These are phyloP conservation scores for Vulpes ferrilata DNA, from an alignment of 2,113 vertebrate species.

Conservation along the genomic window DNA sequence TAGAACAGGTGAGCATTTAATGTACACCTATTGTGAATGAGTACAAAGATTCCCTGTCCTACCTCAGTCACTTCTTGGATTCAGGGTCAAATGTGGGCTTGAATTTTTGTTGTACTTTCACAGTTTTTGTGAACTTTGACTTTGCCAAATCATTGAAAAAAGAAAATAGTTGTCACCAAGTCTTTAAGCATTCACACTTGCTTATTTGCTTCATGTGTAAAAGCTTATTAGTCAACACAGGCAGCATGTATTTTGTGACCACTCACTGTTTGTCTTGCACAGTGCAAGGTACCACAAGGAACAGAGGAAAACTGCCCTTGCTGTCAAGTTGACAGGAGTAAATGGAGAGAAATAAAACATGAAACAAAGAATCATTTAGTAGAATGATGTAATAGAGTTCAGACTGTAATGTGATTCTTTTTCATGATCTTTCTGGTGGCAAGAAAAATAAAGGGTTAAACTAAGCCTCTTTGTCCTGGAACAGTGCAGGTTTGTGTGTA, in stretches of 20 bases:
- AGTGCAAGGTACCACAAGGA: neutral
- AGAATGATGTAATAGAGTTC: neutral
- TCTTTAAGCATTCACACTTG: neutral
- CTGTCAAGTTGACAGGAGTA: neutral
- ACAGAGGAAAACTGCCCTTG: neutral
- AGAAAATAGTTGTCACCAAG: neutral
- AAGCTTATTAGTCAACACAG: neutral
- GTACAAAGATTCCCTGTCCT: neutral
- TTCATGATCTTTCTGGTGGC: neutral
- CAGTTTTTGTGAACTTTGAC: constrained; percentile 38
- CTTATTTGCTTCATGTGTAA: neutral
- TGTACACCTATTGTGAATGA: neutral
- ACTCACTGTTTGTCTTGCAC: neutral
- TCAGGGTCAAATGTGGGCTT: neutral
- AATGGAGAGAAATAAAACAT: neutral
- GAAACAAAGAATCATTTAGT: neutral
- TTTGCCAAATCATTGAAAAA: constrained; percentile 9
- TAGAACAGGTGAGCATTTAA: neutral
- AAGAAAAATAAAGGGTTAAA: constrained; percentile 55
- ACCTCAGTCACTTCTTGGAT: neutral
- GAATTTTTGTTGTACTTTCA: neutral
- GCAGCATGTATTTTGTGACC: neutral
- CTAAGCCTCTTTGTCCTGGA: neutral
- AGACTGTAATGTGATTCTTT: constrained; percentile 10
- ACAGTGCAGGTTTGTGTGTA: neutral